Evolutionary conservation across 1,140 invertebrate species (phyloP).

Genomic region (Lucilia cuprina): DNA sequence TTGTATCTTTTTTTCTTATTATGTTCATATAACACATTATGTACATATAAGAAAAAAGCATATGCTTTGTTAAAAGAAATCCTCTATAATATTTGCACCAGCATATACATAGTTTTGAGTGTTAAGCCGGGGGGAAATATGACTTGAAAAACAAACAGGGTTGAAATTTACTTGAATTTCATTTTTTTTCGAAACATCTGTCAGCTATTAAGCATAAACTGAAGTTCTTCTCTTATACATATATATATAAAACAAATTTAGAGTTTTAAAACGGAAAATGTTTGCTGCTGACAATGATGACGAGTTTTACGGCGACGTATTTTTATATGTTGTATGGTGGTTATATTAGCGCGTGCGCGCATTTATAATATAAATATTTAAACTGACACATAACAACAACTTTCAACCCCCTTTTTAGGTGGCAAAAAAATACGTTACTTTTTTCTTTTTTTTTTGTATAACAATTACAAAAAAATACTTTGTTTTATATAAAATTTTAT

Average conservation of each 20-base stretch:
- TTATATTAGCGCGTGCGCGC: constrained; percentile 19
- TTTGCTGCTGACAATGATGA: not conserved
- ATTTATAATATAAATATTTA: constrained; percentile 32
- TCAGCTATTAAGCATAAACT: constrained; percentile 26
- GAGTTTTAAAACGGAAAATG: not conserved
- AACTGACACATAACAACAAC: constrained; percentile 20
- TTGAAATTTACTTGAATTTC: not conserved
- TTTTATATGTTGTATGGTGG: not conserved
- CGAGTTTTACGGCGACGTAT: not conserved
- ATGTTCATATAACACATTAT: not conserved
- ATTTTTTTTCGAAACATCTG: constrained; percentile 26
- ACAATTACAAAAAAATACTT: not conserved
- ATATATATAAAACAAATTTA: not conserved
- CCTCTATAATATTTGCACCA: constrained; percentile 27
- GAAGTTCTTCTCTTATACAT: not conserved
- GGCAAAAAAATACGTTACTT: constrained; percentile 8
- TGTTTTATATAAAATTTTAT: not conserved
- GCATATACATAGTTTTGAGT: not conserved
- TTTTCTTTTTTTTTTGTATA: not conserved
- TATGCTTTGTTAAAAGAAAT: constrained; percentile 3
- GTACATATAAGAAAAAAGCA: not conserved
- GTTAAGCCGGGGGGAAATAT: not conserved
- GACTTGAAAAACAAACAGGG: constrained; percentile 10
- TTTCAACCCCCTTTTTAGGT: not conserved
- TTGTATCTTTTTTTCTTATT: not conserved